Evolutionary conservation across 2,113 vertebrate genomes (phyloP), one percentile per base, ranked within the genome.

Genomic region (Sterrhoptilus dennistouni): DNA sequence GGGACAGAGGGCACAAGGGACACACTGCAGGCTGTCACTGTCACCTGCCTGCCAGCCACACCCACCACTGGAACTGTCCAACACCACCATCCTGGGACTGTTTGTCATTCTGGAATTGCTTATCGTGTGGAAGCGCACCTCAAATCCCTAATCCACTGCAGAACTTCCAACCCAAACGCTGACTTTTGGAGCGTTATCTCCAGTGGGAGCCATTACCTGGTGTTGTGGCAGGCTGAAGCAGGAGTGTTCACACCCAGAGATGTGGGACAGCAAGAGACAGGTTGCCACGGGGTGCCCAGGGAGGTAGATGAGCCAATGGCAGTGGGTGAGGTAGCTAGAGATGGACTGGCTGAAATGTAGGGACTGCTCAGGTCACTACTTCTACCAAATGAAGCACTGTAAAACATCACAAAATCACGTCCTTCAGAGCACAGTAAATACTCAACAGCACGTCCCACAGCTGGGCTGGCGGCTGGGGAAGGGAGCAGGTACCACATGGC

Each of bases 371-470:
- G 97, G 96, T 98, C 98, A 98, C 97, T 98, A 97, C 97, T 97
- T 95, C 97, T 97, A 98, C 97, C 98, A 97, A 98, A 97, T 89
- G 98, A 98, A 96, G 97, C 97, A 96, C 98, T 98, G 98, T 91
- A 98, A 98, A 97, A 98, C 81, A 98, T 87, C 96, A 98, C 96
- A 98, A 93, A 95, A 98, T 92, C 95, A 97, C 5, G 89, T 83
- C 91, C 96, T 97, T 97, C 96, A 97, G 97, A 95, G 81, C 93
- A 95, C 68, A 93, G 80, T 57, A 25, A 95, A 88, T 50, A 96
- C 47, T 42, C 61, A 84, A 80, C 70, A 93, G 78, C 63, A 87
- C 61, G 93, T 57, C 91, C 59, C 70, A 8, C 64, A 59, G 86
- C 90, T 5, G 11, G 56, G 71, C 63, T 63, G 36, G 47, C 74